Percentiles rank a stretch among this genome's conserved stretches.
Conservation (phyloP, 1,140 invertebrate species). For the Panulirus ornatus region DNA sequence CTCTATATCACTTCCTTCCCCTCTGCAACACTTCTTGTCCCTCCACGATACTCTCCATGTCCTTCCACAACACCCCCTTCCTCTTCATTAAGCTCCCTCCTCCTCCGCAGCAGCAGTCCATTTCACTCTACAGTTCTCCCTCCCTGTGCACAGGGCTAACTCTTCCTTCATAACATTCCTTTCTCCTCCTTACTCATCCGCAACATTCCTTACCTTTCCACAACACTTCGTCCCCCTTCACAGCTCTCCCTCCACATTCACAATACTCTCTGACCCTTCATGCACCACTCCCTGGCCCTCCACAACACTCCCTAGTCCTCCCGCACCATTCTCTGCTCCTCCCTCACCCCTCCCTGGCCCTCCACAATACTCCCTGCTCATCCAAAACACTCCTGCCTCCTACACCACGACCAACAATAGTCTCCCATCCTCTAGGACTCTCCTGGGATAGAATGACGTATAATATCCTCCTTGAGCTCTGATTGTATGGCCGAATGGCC, state of each 20-base stretch:
- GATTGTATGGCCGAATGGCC: too few relatives aligned
- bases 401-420: too few relatives aligned
- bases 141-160: not conserved
- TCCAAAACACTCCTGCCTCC: not conserved
- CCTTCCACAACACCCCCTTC: not conserved
- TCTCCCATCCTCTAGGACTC: too few relatives aligned
- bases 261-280: not conserved
- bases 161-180: not conserved
- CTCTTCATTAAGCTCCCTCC: not conserved
- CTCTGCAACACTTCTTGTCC: too few relatives aligned
- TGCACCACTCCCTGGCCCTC: not conserved
- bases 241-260: not conserved
- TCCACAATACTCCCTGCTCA: not conserved
- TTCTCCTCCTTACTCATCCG: conserved; percentile 3
- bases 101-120: not conserved
- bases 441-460: too few relatives aligned
- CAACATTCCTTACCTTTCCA: not conserved
- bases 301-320: not conserved
- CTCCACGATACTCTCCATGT: too few relatives aligned
- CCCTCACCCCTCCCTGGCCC: not conserved
- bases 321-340: not conserved
- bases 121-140: conserved; percentile 15
- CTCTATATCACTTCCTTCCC: too few relatives aligned
- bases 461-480: too few relatives aligned
- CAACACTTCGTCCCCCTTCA: too few relatives aligned